Percentiles rank a stretch among this genome's conserved stretches.
Conservation (phyloP, 2,797 vertebrate species). For the Podargus strigoides region DNA sequence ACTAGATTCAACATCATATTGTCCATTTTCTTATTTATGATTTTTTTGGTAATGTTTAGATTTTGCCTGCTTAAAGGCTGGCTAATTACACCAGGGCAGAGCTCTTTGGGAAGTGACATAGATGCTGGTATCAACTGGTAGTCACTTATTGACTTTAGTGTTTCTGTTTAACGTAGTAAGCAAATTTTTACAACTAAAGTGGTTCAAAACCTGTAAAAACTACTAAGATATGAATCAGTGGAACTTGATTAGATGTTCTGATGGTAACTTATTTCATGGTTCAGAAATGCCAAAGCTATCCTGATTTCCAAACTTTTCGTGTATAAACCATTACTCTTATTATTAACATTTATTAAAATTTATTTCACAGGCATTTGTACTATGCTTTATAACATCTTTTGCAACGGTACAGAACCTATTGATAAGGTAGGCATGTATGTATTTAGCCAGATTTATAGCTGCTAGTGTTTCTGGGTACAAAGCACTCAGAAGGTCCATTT, state of each 20-base stretch:
- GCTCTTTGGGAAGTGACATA: not conserved
- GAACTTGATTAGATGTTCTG: not conserved
- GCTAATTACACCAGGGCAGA: not conserved
- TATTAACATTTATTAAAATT: not conserved
- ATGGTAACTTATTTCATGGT: not conserved
- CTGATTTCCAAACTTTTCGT: not conserved
- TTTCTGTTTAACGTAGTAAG: not conserved
- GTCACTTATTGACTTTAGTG: not conserved
- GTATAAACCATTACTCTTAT: not conserved
- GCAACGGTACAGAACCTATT: not conserved
- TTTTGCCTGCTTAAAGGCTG: not conserved
- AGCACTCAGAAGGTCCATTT: not conserved
- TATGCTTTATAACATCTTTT: not conserved
- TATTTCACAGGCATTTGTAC: not conserved
- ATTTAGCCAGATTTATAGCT: not conserved
- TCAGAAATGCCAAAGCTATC: not conserved
- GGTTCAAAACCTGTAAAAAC: not conserved
- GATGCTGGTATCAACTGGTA: not conserved
- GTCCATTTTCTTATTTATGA: not conserved
- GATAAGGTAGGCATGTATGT: not conserved
- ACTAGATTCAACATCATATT: not conserved
- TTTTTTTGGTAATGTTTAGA: not conserved
- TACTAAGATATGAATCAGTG: not conserved
- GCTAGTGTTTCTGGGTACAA: not conserved
- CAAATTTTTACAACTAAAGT: not conserved